Evolutionary conservation across 2,113 vertebrate genomes (phyloP), one percentile per base, ranked within the genome.

Genomic region (Suncus etruscus): DNA sequence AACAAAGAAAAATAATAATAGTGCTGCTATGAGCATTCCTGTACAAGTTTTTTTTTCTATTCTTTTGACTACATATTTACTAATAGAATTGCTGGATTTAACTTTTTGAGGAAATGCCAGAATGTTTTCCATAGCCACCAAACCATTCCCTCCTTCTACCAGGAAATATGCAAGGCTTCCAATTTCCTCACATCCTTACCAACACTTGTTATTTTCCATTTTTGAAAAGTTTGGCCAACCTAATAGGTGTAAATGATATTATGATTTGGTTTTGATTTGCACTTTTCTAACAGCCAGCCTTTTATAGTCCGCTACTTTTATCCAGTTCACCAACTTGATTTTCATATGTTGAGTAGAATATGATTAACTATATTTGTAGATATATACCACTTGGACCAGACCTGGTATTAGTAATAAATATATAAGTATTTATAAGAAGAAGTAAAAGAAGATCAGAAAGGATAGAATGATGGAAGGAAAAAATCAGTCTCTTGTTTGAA

Each of bases 171-270:
- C 15, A 9, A 68, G 70, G 20, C 20, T 68, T 74, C 51, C 54
- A 74, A 8, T 50, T 78, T 89, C 86, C 50, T 65, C 69, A 72
- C 18, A 80, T 54, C 14, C 32, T 89, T 70, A 48, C n/a, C 70
- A 87, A 77, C 32, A 84, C 65, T 87, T 81, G 31, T 80, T 87
- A 50, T 90, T 91, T 84, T 77, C n/a, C 25, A 39, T 47, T 74
- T 85, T 31, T 18, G 16, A 70, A 32, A 70, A 31, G 31, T 70
- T 8, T 63, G 51, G 14, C 3, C 63, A 27, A 50, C 39, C 9
- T 72, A 22, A 1, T 78, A 74, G 54, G 18, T 54, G 39, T 39
- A 39, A 54, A 54, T 4, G 18, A 54, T 14, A 16, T 54, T 16
- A 54, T 16, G 18, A 15, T 54, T 12, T 54, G 58, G 58, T 74